phyloP scores from a whole-genome alignment of 2,888 invertebrate species.

The Cheilosia soror region DNA sequence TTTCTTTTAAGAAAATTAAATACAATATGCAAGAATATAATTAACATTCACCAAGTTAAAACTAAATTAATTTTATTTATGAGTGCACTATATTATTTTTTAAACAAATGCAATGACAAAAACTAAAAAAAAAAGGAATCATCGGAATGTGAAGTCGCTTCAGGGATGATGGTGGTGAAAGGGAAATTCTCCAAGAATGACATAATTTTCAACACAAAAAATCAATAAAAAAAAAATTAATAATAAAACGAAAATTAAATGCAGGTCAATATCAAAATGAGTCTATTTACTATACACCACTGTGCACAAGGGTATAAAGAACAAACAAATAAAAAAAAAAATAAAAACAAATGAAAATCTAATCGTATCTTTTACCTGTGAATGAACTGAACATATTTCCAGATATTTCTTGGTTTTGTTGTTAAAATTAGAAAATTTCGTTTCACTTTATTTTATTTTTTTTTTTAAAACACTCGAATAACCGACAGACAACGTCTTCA shows the following conservation, averaged over 20 bases:
- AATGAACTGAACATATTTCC: conserved; percentile 83
- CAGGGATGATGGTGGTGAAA: neutral
- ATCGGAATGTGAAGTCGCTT: neutral
- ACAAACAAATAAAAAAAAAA: conserved; percentile 4
- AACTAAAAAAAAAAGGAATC: too few relatives aligned
- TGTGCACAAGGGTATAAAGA: conserved; percentile 11
- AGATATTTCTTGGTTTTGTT: conserved; percentile 36
- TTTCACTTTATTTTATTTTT: conserved; percentile 1
- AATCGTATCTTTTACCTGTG: conserved; percentile 80
- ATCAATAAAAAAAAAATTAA: conserved; percentile 24
- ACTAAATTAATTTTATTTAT: too few relatives aligned
- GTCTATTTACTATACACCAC: conserved; percentile 10
- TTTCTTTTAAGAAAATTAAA: neutral
- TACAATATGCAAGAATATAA: neutral
- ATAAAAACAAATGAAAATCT: neutral
- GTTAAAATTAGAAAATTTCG: conserved; percentile 10
- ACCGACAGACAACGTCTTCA: conserved; percentile 59
- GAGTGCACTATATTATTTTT: neutral
- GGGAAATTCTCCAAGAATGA: conserved; percentile 54
- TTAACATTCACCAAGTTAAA: neutral
- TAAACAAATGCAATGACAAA: too few relatives aligned
- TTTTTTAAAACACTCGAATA: conserved; percentile 25
- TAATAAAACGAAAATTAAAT: neutral
- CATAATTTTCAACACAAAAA: conserved; percentile 62
- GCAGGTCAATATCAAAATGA: conserved; percentile 32